Percentiles rank a stretch among this genome's conserved stretches.
These are phyloP conservation scores for Drosophila dives DNA, from an alignment of 2,888 invertebrate genomes.

Conservation along the genomic window DNA sequence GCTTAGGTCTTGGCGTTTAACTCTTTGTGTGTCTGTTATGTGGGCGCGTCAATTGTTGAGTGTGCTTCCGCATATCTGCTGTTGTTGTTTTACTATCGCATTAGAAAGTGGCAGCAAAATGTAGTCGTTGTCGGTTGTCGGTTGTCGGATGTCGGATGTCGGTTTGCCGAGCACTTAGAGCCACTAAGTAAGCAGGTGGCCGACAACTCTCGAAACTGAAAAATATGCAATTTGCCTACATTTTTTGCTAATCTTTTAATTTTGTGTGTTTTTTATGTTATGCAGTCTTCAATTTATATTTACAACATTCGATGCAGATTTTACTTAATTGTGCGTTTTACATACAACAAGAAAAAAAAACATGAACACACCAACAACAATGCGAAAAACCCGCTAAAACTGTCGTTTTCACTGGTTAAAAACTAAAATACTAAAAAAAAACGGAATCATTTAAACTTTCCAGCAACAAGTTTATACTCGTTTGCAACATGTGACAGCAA, in stretches of 20 bases:
- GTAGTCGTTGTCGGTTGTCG: constrained; percentile 24
- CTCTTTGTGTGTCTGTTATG: constrained; percentile 12
- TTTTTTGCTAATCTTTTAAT: constrained; percentile 14
- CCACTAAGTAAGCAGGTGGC: constrained; percentile 32
- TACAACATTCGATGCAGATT: constrained; percentile 64
- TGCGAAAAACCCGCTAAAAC: constrained; percentile 43
- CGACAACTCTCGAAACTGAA: constrained; percentile 7
- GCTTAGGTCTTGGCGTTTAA: constrained; percentile 8
- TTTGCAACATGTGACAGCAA: constrained; percentile 39
- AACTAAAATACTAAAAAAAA: constrained; percentile 44
- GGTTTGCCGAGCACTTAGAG: constrained; percentile 34
- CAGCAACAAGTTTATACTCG: constrained; percentile 55
- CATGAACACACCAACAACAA: neutral
- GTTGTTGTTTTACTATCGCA: constrained; percentile 36
- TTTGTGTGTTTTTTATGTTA: constrained; percentile 8
- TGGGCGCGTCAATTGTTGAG: constrained; percentile 44
- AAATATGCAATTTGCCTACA: constrained; percentile 35
- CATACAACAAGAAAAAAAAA: neutral
- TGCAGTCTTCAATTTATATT: constrained; percentile 48
- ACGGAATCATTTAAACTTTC: constrained; percentile 43
- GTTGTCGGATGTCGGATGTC: constrained; percentile 16
- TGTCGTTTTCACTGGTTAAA: constrained; percentile 65
- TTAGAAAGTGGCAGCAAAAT: constrained; percentile 67
- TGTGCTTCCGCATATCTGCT: constrained; percentile 39
- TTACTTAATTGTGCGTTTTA: constrained; percentile 67